A percentile compares a stretch with the other conserved stretches of the same genome.
These are phyloP conservation scores for Tetrax tetrax DNA, from an alignment of 2,113 vertebrate species.

Conservation along the genomic window DNA sequence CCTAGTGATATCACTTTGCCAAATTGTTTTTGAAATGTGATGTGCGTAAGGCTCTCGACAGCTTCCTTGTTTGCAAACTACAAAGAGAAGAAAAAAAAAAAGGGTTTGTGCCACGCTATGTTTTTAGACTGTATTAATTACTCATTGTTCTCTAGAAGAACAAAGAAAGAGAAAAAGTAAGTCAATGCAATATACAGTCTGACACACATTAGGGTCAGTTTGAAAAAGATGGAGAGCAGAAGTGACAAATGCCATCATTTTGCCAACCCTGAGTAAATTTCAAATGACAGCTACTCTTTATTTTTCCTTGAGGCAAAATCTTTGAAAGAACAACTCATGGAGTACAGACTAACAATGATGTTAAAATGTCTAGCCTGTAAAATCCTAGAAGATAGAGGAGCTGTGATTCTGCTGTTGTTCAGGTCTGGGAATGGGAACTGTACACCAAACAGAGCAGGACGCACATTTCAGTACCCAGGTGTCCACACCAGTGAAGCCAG, in stretches of 20 bases:
- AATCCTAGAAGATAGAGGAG: neutral
- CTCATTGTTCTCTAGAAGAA: neutral
- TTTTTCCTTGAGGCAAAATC: neutral
- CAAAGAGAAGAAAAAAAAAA: neutral
- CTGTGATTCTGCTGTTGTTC: neutral
- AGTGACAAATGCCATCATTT: slow-evolving; percentile 61
- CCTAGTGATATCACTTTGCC: neutral
- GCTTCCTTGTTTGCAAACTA: neutral
- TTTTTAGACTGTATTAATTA: slow-evolving; percentile 34
- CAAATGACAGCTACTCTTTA: slow-evolving; percentile 36
- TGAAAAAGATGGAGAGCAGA: slow-evolving; percentile 30
- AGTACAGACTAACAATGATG: slow-evolving; percentile 7
- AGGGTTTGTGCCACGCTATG: neutral
- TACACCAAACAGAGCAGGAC: neutral
- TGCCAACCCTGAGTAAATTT: slow-evolving; percentile 39
- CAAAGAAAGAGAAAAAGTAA: slow-evolving; percentile 18
- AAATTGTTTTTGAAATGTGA: neutral
- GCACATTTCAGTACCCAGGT: neutral
- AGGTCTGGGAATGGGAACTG: neutral
- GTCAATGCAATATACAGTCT: neutral
- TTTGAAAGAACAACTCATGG: neutral
- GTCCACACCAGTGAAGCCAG: neutral
- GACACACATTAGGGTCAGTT: neutral
- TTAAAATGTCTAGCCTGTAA: neutral
- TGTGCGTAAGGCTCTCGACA: neutral